Conservation (phyloP, 1,140 invertebrate genomes). For the Reticulitermes speratus region DNA sequence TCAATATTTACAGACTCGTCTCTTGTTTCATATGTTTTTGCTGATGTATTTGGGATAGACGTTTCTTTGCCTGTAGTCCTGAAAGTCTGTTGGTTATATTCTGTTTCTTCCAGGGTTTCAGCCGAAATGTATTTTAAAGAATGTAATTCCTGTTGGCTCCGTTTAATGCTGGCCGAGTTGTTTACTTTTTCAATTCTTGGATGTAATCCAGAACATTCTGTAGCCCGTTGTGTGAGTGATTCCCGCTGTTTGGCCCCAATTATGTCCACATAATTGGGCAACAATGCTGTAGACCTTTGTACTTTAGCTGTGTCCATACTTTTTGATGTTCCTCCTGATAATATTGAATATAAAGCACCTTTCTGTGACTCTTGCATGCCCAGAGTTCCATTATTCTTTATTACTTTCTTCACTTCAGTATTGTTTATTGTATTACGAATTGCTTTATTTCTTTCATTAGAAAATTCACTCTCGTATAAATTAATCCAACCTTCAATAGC, state of each 20-base stretch:
- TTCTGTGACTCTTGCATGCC: background rate
- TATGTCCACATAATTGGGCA: background rate
- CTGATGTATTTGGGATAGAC: background rate
- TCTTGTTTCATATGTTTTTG: background rate
- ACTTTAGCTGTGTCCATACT: background rate
- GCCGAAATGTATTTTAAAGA: background rate
- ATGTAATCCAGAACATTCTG: background rate
- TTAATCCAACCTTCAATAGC: background rate
- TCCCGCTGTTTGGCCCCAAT: background rate
- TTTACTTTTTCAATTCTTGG: background rate
- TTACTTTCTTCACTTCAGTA: background rate
- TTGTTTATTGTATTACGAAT: background rate
- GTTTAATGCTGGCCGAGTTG: background rate
- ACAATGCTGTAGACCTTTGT: background rate
- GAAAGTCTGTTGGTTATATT: background rate
- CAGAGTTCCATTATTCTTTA: background rate
- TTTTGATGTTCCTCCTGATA: background rate
- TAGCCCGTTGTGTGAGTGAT: background rate
- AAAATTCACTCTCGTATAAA: background rate
- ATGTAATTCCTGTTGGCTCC: background rate
- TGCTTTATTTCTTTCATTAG: background rate
- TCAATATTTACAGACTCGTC: too few relatives aligned
- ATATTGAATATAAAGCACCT: background rate
- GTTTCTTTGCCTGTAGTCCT: background rate
- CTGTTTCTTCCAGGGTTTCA: background rate